phyloP scores from a whole-genome alignment of 2,113 vertebrate species.

The Pomatorhinus ruficollis region DNA sequence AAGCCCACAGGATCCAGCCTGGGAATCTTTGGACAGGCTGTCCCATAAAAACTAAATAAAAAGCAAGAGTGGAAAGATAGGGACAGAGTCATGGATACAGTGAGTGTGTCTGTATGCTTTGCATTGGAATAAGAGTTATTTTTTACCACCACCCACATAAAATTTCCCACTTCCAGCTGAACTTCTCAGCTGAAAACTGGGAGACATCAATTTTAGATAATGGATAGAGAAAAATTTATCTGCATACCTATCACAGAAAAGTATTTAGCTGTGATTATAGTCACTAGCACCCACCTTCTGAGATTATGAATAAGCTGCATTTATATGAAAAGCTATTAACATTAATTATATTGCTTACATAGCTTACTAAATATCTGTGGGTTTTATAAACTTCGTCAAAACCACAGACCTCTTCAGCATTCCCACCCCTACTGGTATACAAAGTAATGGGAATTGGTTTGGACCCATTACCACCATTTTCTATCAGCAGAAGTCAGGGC shows the following conservation, averaged over 20 bases:
- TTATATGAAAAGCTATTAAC: background rate
- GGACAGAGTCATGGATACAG: background rate
- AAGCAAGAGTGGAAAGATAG: background rate
- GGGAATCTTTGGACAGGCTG: background rate
- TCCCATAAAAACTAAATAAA: background rate
- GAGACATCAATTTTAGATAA: background rate
- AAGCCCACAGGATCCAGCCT: background rate
- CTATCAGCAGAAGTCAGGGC: background rate
- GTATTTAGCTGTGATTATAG: background rate
- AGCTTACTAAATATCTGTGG: background rate
- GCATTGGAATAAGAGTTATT: background rate
- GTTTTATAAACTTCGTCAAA: background rate
- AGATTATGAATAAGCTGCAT: background rate
- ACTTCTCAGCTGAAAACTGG: background rate
- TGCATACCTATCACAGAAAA: background rate
- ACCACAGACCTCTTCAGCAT: background rate
- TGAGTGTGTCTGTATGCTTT: background rate
- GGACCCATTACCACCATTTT: background rate
- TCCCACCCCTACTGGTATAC: background rate
- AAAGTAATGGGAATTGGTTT: background rate
- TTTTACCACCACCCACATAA: background rate
- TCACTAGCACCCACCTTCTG: background rate
- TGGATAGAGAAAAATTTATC: background rate
- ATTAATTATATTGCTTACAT: background rate
- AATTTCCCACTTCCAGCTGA: background rate